Percentiles rank a stretch among this genome's conserved stretches.
Evolutionary conservation across 2,113 vertebrate species (phyloP).

Genomic region (Dendropsophus ebraccatus): DNA sequence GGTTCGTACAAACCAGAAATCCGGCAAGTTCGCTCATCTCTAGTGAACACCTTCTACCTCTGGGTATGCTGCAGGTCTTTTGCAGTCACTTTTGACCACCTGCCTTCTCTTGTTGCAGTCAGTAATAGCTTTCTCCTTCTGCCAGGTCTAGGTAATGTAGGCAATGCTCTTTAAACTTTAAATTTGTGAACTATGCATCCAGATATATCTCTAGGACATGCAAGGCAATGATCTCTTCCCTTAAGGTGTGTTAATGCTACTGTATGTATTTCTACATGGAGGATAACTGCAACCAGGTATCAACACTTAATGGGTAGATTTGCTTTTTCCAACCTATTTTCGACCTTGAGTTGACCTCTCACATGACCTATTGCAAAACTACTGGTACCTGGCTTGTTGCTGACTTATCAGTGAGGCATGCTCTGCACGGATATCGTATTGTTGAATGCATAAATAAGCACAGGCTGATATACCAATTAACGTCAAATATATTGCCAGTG

Average conservation of each 20-base stretch:
- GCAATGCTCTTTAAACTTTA: background rate
- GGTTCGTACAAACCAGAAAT: too few relatives aligned
- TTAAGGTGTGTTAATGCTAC: background rate
- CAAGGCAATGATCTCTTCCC: background rate
- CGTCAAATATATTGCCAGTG: conserved; percentile 55
- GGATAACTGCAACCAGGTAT: background rate
- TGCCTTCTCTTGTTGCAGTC: too few relatives aligned
- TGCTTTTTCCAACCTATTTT: background rate
- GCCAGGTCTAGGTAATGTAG: background rate
- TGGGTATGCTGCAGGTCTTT: too few relatives aligned
- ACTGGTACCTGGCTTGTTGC: background rate
- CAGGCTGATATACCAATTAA: conserved; percentile 58
- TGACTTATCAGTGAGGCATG: conserved; percentile 15
- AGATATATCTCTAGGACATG: too few relatives aligned
- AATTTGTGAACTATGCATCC: too few relatives aligned
- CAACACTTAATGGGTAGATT: background rate
- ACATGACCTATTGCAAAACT: background rate
- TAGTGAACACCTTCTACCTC: too few relatives aligned
- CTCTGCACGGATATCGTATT: conserved; percentile 8
- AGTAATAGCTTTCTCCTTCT: too few relatives aligned
- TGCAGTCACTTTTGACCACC: too few relatives aligned
- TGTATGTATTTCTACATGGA: background rate
- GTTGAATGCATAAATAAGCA: conserved; percentile 40
- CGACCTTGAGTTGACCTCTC: background rate
- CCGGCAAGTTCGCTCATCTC: too few relatives aligned